Conservation (phyloP, 2,888 invertebrate species). For the Alentia gelatinosa region DNA sequence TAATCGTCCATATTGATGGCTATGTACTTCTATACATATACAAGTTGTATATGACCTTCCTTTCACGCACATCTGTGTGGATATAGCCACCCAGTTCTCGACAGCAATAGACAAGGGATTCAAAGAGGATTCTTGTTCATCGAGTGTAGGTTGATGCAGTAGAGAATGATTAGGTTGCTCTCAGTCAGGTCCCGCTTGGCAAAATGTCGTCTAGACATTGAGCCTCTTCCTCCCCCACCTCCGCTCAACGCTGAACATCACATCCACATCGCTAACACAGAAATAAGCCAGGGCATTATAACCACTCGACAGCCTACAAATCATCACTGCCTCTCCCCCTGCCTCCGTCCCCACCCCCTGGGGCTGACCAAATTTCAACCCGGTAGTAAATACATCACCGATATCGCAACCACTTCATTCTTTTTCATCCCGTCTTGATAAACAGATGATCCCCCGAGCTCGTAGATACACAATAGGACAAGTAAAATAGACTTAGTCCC, state of each 20-base stretch:
- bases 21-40: too few species aligned
- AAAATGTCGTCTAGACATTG: background rate
- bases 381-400: background rate
- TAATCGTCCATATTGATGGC: too few species aligned
- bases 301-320: background rate
- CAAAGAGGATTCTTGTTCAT: background rate
- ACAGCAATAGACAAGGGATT: too few species aligned
- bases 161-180: background rate
- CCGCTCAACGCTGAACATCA: too few species aligned
- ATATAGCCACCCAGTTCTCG: too few species aligned
- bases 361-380: background rate
- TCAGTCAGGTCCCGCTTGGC: background rate
- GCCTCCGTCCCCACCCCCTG: background rate
- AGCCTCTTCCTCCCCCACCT: background rate
- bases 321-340: background rate
- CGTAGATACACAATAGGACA: constrained; percentile 4
- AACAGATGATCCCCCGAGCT: background rate
- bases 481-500: background rate
- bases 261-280: background rate
- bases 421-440: background rate
- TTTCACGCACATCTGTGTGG: too few species aligned
- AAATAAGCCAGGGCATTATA: background rate
- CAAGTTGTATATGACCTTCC: too few species aligned
- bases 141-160: background rate
- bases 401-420: background rate